These are phyloP conservation scores for Pocillopora meandrina DNA, from an alignment of 92 coral and sea anemone genomes.

Conservation along the genomic window DNA sequence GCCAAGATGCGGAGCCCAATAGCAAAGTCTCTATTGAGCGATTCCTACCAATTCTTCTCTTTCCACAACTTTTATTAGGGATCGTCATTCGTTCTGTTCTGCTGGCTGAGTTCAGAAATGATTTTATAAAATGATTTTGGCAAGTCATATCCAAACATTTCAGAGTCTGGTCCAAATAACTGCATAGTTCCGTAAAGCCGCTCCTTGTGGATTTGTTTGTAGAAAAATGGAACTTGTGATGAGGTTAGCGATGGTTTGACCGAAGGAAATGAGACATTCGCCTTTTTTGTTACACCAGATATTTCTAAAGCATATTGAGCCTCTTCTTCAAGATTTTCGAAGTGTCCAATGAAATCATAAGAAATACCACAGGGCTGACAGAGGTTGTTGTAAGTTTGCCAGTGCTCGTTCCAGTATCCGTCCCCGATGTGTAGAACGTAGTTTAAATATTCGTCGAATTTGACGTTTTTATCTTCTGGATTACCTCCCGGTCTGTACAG, in stretches of 20 bases:
- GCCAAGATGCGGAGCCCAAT: no score
- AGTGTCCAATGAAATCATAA: constrained; percentile 65
- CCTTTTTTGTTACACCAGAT: constrained; percentile 25
- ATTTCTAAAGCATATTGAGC: constrained; percentile 41
- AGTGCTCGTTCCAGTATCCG: constrained; percentile 57
- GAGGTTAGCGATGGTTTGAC: constrained; percentile 43
- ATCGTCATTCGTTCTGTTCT: no score
- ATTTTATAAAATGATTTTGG: background rate
- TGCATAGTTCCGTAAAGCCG: constrained; percentile 36
- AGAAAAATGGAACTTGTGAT: constrained; percentile 15
- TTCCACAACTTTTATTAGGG: no score
- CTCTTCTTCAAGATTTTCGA: constrained; percentile 59
- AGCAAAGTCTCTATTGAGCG: no score
- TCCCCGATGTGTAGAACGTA: constrained; percentile 42
- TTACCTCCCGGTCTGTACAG: constrained; percentile 30
- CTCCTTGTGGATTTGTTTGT: constrained; percentile 43
- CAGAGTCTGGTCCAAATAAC: constrained; percentile 56
- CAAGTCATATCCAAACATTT: constrained; percentile 62
- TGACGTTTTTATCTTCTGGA: constrained; percentile 34
- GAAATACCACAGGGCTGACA: constrained; percentile 67
- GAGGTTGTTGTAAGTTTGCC: constrained; percentile 59
- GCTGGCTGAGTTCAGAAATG: no score
- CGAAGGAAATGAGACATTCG: constrained; percentile 51
- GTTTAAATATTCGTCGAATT: constrained; percentile 56
- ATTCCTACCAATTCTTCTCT: no score